Evolutionary conservation across 2,113 vertebrate genomes (phyloP), one percentile per base, ranked within the genome.

Genomic region (Thunnus maccoyii): DNA sequence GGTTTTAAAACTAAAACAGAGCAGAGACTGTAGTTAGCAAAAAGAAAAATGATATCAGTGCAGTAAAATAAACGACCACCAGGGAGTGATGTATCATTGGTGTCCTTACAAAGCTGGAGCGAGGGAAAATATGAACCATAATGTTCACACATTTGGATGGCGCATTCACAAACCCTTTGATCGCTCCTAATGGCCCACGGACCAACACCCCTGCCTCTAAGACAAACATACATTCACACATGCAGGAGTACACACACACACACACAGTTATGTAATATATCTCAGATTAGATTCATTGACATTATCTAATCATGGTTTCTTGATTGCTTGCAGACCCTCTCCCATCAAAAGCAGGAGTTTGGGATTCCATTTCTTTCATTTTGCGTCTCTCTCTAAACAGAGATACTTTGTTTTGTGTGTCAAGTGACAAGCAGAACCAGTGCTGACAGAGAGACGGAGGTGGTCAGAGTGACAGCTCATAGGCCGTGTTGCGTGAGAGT

Each of bases 401-500:
- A 79, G 3, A 67, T 25, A 5, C 56, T 72, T 76, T 86, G n/a
- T 71, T 78, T 80, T 55, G 27, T 80, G 41, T 41, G 54, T 85
- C 54, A 76, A 75, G 44, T 57, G 58, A 88, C 77, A 85, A 46
- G 17, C 50, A 76, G 66, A 41, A 3, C 17, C 46, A 18, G 72
- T 18, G 44, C 65, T 67, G 75, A 86, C 80, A 58, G 79, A 87
- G 71, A 72, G 69, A 68, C 41, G 14, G 73, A 78, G 79, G 75
- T 74, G 84, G 84, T 76, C 70, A 55, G 82, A 90, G 84, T 86
- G 90, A 92, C 90, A 92, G 88, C 70, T 80, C 65, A 22, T 54
- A 61, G 85, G 77, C 86, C 64, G 51, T 50, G 71, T 90, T 92
- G 89, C 83, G 86, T 92, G 93, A 90, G 92, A 91, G 86, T 85